phyloP scores from a whole-genome alignment of 2,888 invertebrate genomes.

The Dicyrtoma fusca region DNA sequence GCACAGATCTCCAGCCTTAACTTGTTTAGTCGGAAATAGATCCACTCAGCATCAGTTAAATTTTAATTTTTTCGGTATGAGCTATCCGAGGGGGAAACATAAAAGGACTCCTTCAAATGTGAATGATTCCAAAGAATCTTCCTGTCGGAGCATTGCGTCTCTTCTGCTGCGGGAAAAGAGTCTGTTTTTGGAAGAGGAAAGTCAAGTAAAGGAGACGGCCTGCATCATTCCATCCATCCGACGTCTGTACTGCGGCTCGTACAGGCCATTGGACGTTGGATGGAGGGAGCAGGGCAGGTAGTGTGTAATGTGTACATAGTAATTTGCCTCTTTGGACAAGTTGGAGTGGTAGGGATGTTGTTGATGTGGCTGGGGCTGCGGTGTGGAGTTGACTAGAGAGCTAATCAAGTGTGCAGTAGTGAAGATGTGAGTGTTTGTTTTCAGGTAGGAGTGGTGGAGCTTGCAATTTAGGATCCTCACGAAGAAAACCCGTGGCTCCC shows the following conservation, averaged over 20 bases:
- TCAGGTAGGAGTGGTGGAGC: constrained; percentile 54
- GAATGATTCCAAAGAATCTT: constrained; percentile 19
- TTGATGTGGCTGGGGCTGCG: no score
- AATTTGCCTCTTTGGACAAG: no score
- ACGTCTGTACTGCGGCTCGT: no score
- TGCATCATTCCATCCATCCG: no score
- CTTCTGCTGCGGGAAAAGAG: constrained; percentile 8
- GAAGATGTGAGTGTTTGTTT: constrained; percentile 13
- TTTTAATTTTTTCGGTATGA: constrained; percentile 4
- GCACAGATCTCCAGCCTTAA: constrained; percentile 1
- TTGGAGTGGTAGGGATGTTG: no score
- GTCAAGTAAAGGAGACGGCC: no score
- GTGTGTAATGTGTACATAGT: neutral
- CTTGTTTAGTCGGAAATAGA: constrained; percentile 6
- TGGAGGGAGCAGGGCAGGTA: neutral
- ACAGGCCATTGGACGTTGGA: no score
- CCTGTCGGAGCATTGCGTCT: neutral
- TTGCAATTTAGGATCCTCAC: constrained; percentile 64
- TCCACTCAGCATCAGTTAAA: constrained; percentile 29
- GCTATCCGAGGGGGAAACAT: constrained; percentile 1
- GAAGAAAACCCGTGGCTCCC: constrained; percentile 93
- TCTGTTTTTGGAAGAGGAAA: neutral
- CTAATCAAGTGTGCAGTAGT: constrained; percentile 5
- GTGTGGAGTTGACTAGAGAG: neutral
- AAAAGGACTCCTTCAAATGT: constrained; percentile 33